Evolutionary conservation across 2,113 vertebrate species (phyloP), one percentile per base, ranked within the genome.

Genomic region (Cheilinus undulatus): DNA sequence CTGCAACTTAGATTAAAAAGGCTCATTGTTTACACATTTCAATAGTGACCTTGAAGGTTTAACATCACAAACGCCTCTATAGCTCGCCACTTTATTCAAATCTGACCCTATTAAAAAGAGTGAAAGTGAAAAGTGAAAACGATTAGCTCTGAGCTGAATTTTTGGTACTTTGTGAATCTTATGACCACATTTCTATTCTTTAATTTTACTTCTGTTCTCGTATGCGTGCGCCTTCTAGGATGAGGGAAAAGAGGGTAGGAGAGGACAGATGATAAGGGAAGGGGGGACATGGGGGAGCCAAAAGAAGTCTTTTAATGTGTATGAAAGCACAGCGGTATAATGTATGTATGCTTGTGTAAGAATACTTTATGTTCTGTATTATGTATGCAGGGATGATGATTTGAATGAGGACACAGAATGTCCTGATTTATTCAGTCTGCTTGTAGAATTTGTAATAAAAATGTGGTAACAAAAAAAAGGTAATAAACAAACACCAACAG

Each of bases 261-360:
- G 42, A 27, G 10, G 36, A n/a, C n/a, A 23, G 6, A 20, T 5
- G 20, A 62, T 28, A 45, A 50, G 8, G 53, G 8, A 51, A 7
- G 17, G 9, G 38, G 9, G 22, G 43, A 46, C 52, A 32, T 52
- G 4, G 17, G 28, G 20, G 32, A 43, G 10, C 43, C 34, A 32
- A 46, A 17, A 20, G 11, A 53, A 53, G 24, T 40, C 30, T 30
- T 23, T 43, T 26, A 45, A 59, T 60, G 28, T 34, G 23, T 38
- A 59, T n/a, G 36, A 27, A 45, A 19, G 53, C 7, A 45, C 63
- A 66, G 17, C 28, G 5, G 36, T 52, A 20, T 66, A 66, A 59
- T 66, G 15, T 20, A 52, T 60, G 53, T 43, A 32, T 67, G 27
- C 13, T 43, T 59, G 22, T 27, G 34, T 45, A 51, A 58, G 71